Evolutionary conservation across 2,113 vertebrate genomes (phyloP), one percentile per base, ranked within the genome.

Genomic region (Tiliqua scincoides): DNA sequence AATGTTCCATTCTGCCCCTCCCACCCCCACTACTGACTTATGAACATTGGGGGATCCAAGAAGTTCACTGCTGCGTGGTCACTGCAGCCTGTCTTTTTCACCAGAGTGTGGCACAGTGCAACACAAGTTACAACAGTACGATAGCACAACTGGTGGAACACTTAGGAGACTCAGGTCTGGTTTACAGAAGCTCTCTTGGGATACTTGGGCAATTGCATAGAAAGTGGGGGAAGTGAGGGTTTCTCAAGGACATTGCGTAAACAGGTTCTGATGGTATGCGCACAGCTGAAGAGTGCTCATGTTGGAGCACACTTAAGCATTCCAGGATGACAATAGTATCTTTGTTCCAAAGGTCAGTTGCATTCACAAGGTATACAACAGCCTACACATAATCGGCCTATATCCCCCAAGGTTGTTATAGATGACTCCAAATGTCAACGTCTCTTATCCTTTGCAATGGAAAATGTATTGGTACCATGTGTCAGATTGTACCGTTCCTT

Each of bases 311-410:
- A n/a, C 30, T 35, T 23, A 35, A 78, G 35, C 27, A 10, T 37
- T 32, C 32, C 4, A 18, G 61, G 30, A 43, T 37, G 35, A 85
- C 84, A 79, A 71, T 79, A 8, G 52, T 25, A 59, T 70, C 35
- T 32, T 71, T 79, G 67, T 62, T 85, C 54, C 76, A 85, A 85
- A 85, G 84, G 76, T 85, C 84, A 85, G 84, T 18, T 43, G 65
- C 76, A 85, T 4, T 79, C 25, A 72, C 40, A 15, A 70, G 52
- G 65, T 71, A 70, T 79, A 71, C 37, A 78, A 85, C 74, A 20
- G 27, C 76, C 67, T 40, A 79, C 52, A 32, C 70, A 79, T 40
- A 71, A 79, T 79, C 61, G 75, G 35, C 57, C 84, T 72, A 48
- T 79, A 72, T 85, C 79, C 84, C 37, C 74, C 84, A 35, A 5